phyloP scores from a whole-genome alignment of 2,797 vertebrate genomes.

The Bryconaethiops microstoma region DNA sequence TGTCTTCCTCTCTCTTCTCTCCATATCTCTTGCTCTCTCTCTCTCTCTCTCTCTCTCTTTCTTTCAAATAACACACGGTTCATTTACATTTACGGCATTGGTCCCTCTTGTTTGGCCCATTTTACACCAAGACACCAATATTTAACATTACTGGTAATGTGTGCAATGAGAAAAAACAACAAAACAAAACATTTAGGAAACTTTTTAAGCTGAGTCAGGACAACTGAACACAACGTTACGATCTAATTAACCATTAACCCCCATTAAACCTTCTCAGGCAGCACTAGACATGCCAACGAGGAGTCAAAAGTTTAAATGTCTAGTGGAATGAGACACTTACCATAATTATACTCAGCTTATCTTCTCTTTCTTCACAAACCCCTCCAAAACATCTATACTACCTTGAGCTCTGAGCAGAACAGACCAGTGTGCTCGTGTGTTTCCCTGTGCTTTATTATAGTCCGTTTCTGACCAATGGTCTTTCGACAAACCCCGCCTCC shows the following conservation, averaged over 20 bases:
- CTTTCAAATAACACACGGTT: no score
- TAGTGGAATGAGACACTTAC: not conserved
- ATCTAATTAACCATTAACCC: not conserved
- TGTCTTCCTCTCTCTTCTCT: not conserved
- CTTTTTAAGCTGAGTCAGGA: not conserved
- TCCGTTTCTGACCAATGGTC: conserved; percentile 46
- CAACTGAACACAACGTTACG: not conserved
- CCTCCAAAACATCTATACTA: not conserved
- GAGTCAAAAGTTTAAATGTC: not conserved
- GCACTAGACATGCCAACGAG: not conserved
- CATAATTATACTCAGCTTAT: not conserved
- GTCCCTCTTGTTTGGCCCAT: no score
- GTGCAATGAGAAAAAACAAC: not conserved
- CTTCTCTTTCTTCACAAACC: not conserved
- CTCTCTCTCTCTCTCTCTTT: not conserved
- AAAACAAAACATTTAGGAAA: not conserved
- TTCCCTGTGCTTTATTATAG: conserved; percentile 42
- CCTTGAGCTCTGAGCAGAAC: not conserved
- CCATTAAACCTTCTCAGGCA: not conserved
- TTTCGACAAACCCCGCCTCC: not conserved
- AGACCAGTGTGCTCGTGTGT: not conserved
- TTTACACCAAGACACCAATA: not conserved
- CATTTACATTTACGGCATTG: no score
- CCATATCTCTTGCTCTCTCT: not conserved
- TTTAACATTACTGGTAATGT: not conserved